Conservation (phyloP, 2,113 vertebrate species). For the Nymphicus hollandicus region DNA sequence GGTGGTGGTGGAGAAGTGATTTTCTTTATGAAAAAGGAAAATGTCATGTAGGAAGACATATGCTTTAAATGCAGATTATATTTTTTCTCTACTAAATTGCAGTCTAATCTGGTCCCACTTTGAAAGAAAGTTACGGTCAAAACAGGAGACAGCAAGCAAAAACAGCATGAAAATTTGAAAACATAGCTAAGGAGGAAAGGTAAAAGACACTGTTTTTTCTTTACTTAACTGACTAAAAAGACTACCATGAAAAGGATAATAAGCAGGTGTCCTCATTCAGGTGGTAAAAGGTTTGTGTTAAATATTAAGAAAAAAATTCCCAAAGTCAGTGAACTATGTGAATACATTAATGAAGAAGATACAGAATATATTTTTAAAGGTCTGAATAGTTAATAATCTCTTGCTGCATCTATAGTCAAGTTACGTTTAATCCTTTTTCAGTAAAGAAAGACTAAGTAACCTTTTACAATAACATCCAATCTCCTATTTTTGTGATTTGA, state of each 20-base stretch:
- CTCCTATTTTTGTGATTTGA: not conserved
- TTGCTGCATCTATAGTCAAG: not conserved
- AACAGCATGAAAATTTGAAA: not conserved
- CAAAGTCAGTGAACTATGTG: not conserved
- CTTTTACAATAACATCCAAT: not conserved
- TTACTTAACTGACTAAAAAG: not conserved
- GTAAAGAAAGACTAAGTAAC: not conserved
- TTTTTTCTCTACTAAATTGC: not conserved
- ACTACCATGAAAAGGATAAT: not conserved
- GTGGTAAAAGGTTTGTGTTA: not conserved
- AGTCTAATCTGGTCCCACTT: not conserved
- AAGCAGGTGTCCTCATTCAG: not conserved
- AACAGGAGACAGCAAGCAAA: not conserved
- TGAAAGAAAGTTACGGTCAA: not conserved
- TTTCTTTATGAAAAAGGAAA: not conserved
- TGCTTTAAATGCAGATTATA: not conserved
- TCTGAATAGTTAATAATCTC: not conserved
- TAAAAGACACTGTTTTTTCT: not conserved
- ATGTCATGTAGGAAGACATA: not conserved
- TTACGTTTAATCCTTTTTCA: not conserved
- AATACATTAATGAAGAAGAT: not conserved
- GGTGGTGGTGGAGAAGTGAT: rapidly evolving
- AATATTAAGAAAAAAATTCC: not conserved
- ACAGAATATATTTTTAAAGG: not conserved
- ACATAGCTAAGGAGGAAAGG: not conserved